Evolutionary conservation across 2,888 invertebrate species (phyloP), one percentile per base, ranked within the genome.

Genomic region (Rhamnusium bicolor): DNA sequence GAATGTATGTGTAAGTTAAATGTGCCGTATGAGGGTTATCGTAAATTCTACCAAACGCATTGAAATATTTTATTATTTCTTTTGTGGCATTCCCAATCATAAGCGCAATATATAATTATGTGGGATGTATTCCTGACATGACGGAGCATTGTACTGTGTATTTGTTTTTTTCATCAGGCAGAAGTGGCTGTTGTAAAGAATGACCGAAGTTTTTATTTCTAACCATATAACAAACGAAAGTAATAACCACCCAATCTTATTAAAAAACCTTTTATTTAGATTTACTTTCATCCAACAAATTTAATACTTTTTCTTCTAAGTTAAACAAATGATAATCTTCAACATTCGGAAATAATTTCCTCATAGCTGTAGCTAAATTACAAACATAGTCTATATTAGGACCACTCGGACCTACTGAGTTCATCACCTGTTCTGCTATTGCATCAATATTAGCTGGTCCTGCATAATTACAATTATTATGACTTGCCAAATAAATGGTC

Each of bases 381-480:
- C 95, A 94, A 0, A 98, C 91, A 90, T 99, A 99, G 83, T 98
- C 98, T 49, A 93, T 92, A 87, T 99, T 99, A 0, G 93, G 87
- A 0, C 98, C 98, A 86, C 98, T 98, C 0, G 95, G 95, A 0
- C 98, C 98, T 16, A 89, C 88, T 12, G 93, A 91, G 18, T 88
- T 89, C 21, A 92, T 89, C 40, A 98, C 94, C 88, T 97, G 95
- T 46, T 90, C 88, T 0, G 97, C 98, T 81, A 98, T 96, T 6
- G 91, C 91, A 66, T 93, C 91, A 73, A 95, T 86, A 79, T 94
- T 90, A n/a, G 95, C 94, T 76, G 92, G 91, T 1, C 96, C 96
- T 82, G 93, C 89, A 89, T 89, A 88, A 80, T 89, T 85, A 84
- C 94, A 93, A 89, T 98, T 98, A 72, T 93, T 91, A 78, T 92